Evolutionary conservation across 2,888 invertebrate species (phyloP), one percentile per base, ranked within the genome.

Genomic region (Spodoptera picta): DNA sequence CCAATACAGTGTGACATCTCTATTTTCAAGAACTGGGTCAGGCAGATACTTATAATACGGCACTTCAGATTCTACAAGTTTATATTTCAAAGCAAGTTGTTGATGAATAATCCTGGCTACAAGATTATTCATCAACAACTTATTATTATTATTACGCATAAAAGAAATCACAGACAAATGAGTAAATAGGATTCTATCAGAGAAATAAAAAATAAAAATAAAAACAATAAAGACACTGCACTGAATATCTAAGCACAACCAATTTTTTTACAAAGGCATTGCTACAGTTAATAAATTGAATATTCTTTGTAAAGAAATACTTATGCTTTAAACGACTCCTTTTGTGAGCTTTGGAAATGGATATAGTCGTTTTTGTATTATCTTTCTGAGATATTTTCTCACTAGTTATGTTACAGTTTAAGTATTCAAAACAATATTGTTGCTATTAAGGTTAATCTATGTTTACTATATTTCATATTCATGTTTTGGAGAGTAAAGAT

Each of bases 281-380:
- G 44, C n/a, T 58, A 48, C 45, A 44, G 51, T 42, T 59, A 62
- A 61, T 65, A 69, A 60, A 76, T 67, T 79, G 58, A 73, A 73
- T 76, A 76, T 69, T 65, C 67, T 76, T 69, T 65, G 52, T 56
- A 64, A 79, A 79, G 63, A 69, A 77, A 69, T 63, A 36, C 36
- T 36, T 36, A 66, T 58, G 31, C 47, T 67, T 71, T 66, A 69
- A 69, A 66, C 57, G 59, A 36, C 47, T 59, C 50, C 55, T 54
- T 75, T 60, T 69, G 50, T 45, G 43, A 58, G 36, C 59, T 60
- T 60, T 62, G 58, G 47, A 61, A 75, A 68, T 60, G 49, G 61
- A 54, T 52, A 61, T n/a, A 53, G n/a, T 43, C 36, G 24, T 45
- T 57, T 59, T 53, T 62, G 36, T 56, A 14, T 52, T 19, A 44